Evolutionary conservation across 2,113 vertebrate species (phyloP).

Genomic region (Chionomys nivalis): DNA sequence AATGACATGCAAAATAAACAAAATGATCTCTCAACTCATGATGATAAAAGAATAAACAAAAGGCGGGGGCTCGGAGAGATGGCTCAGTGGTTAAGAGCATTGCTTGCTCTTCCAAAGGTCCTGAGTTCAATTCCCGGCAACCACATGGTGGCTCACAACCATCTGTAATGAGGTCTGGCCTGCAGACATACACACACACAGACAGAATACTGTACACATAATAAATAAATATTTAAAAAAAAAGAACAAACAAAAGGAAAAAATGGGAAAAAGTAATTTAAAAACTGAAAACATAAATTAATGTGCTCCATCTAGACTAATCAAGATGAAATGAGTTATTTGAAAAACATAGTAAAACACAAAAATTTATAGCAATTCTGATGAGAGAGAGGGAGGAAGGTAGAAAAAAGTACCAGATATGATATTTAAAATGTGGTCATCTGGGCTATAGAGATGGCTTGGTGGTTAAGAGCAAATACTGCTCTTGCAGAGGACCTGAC

Average conservation of each 20-base stretch:
- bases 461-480: neutral
- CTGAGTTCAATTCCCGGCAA: no score
- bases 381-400: neutral
- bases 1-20: slow-evolving; percentile 27
- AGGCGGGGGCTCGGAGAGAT: no score
- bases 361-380: neutral
- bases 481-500: neutral
- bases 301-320: neutral
- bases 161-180: no score
- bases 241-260: neutral
- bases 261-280: neutral
- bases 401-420: neutral
- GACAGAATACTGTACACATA: no score
- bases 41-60: neutral
- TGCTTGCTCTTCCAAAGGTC: no score
- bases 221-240: no score
- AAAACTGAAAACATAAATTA: neutral
- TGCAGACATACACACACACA: no score
- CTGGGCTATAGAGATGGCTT: neutral
- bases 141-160: no score
- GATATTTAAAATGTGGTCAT: neutral
- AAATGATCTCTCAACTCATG: neutral
- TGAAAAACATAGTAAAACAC: neutral
- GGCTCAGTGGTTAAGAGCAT: no score
- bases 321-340: slow-evolving; percentile 25